phyloP scores from a whole-genome alignment of 2,113 vertebrate species.

The Aspidoscelis tigris region DNA sequence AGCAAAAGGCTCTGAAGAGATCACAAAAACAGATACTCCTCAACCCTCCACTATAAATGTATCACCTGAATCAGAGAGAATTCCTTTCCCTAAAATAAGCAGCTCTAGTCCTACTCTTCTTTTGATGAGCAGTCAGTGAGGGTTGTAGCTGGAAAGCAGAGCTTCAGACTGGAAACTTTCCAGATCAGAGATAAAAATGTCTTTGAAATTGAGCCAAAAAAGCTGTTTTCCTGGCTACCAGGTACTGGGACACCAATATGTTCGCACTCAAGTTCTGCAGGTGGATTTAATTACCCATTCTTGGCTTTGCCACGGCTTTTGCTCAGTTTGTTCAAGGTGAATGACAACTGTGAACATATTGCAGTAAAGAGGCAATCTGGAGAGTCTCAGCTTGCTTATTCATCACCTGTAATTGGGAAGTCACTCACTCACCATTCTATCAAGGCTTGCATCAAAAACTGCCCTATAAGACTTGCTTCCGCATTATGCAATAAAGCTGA shows the following conservation, averaged over 20 bases:
- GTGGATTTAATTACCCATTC: constrained; percentile 29
- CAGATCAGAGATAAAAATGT: background rate
- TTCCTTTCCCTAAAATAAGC: background rate
- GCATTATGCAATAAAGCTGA: background rate
- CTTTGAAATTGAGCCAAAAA: background rate
- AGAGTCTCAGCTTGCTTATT: constrained; percentile 4
- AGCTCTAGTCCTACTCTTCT: background rate
- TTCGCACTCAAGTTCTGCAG: constrained; percentile 19
- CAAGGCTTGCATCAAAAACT: background rate
- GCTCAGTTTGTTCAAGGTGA: constrained; percentile 17
- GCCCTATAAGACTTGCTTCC: background rate
- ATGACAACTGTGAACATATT: constrained; percentile 20
- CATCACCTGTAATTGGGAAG: background rate
- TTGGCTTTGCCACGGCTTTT: constrained; percentile 11
- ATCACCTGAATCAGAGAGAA: background rate
- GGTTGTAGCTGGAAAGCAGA: background rate
- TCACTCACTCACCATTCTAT: background rate
- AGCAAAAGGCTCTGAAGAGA: background rate
- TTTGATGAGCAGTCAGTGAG: background rate
- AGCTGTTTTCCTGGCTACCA: constrained; percentile 2
- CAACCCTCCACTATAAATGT: background rate
- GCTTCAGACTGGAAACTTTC: background rate
- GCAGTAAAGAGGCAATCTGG: background rate
- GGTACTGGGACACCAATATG: constrained; percentile 18
- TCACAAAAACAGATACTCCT: background rate